A percentile compares a stretch with the other conserved stretches of the same genome.
phyloP scores from a whole-genome alignment of 2,888 invertebrate genomes.

The Norana najaformis region DNA sequence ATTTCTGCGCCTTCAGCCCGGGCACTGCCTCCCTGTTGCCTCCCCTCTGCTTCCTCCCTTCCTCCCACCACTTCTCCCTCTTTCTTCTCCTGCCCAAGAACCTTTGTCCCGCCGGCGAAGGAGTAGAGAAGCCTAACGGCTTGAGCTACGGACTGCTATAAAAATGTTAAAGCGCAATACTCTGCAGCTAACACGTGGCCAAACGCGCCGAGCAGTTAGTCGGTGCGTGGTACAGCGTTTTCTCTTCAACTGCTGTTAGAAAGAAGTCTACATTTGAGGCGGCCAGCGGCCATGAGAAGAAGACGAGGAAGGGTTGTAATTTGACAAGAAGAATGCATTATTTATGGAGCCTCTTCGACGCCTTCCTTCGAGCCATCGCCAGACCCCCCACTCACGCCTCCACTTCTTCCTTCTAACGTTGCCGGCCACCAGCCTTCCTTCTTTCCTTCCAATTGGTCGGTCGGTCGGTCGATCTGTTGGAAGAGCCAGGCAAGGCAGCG shows the following conservation, averaged over 20 bases:
- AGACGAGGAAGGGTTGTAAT: slow-evolving; percentile 19
- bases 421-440: neutral
- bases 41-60: slow-evolving; percentile 19
- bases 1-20: slow-evolving; percentile 2
- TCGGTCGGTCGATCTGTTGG: neutral
- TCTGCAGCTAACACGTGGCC: neutral
- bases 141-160: neutral
- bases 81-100: neutral
- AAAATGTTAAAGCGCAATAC: neutral
- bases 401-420: neutral
- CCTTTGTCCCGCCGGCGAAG: neutral
- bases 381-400: neutral
- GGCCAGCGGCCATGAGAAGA: neutral
- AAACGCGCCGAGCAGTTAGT: neutral
- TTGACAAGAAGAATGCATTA: slow-evolving; percentile 25
- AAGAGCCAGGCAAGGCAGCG: neutral
- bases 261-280: neutral
- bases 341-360: slow-evolving; percentile 18
- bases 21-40: slow-evolving; percentile 6
- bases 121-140: neutral
- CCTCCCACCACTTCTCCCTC: slow-evolving; percentile 16
- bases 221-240: neutral
- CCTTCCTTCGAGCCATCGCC: neutral
- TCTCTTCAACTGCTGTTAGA: neutral
- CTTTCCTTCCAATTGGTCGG: neutral